Base-by-base conservation (phyloP, 1,140 invertebrate genomes). In the Drosophila busckii region DNA sequence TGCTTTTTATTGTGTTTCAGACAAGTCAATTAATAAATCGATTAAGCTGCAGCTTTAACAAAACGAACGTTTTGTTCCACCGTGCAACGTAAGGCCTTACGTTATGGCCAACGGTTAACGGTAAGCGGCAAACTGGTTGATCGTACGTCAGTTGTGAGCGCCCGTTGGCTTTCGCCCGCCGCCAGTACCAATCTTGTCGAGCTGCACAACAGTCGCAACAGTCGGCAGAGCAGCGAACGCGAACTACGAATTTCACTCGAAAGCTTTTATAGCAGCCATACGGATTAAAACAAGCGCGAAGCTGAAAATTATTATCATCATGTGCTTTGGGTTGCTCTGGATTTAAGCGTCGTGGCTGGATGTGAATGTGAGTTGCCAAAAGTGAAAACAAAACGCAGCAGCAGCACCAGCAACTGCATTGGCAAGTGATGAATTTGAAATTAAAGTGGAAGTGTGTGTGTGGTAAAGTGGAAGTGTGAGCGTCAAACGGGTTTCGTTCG, bases 111-210 rank as follows among this genome's bases (percentile, higher is more conserved):
- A 42, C 28, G 35, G 4, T 16, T 10, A 19, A 44, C 37, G 20
- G 53, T 45, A 12, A 41, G 19, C 13, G 16, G 41, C 34, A 78
- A 80, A 80, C 73, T 80, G 73, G 73, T 80, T 80, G 73, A 82
- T 73, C 53, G 68, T 69, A 80, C 41, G 28, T 54, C 42, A n/a
- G 26, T 38, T 28, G 6, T 16, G 34, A 10, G 28, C 46, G 26
- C 22, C 17, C 49, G 44, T 46, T 73, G 73, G 75, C 75, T 80
- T 82, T 80, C 75, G 68, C 75, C 67, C 59, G 69, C 67, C 59
- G 69, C 48, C 75, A 80, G 73, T 80, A 50, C 13, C 49, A 73
- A 64, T 73, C 54, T 50, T 60, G 42, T 53, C 75, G 73, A 73
- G 75, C 73, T 65, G 16, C 42, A 52, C 54, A 34, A 3, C 54